A percentile compares a stretch with the other conserved stretches of the same genome.
Evolutionary conservation across 2,888 invertebrate species (phyloP).

Genomic region (Apamea epomidion): DNA sequence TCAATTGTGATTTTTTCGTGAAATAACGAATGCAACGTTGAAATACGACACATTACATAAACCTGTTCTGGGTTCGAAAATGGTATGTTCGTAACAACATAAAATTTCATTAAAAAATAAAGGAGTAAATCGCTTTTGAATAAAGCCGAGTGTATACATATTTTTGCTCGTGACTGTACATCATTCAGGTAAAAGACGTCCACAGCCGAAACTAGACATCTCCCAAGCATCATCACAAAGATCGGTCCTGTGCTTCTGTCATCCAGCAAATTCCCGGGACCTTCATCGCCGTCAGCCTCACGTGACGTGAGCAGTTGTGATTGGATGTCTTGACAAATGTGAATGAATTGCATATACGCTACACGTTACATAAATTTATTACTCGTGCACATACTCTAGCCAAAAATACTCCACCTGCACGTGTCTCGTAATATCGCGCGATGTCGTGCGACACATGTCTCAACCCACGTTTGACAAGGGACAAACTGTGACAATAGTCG

Average conservation of each 20-base stretch:
- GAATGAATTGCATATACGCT: slow-evolving; percentile 25
- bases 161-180: too few species aligned
- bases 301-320: background rate
- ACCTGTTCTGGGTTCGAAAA: too few species aligned
- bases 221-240: background rate
- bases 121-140: too few species aligned
- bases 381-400: slow-evolving; percentile 9
- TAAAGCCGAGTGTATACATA: too few species aligned
- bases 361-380: slow-evolving; percentile 20
- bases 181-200: background rate
- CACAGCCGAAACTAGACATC: background rate
- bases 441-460: slow-evolving; percentile 26
- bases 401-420: slow-evolving; percentile 26
- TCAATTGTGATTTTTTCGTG: too few species aligned
- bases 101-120: too few species aligned
- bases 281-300: background rate
- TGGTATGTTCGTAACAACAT: too few species aligned
- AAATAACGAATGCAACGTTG: too few species aligned
- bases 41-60: too few species aligned
- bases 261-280: background rate
- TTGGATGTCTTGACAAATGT: slow-evolving; percentile 25
- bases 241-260: background rate
- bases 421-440: slow-evolving; percentile 25
- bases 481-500: slow-evolving; percentile 29
- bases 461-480: slow-evolving; percentile 30